Evolutionary conservation across 2,888 invertebrate species (phyloP), one percentile per base, ranked within the genome.

Genomic region (Apodemia zela): DNA sequence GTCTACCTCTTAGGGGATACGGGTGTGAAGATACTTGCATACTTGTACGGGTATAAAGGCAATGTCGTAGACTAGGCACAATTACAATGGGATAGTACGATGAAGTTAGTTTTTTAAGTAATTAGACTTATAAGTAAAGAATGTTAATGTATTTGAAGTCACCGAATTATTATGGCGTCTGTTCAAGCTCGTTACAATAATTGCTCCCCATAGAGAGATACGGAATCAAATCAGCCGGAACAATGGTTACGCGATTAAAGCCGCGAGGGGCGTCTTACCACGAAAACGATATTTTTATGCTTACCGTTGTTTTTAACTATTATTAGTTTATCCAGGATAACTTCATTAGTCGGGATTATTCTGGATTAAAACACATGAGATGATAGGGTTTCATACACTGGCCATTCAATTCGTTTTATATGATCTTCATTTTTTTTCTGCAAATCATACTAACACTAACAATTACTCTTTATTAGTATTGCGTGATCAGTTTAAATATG

Each of bases 201-300:
- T 84, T 83, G 82, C 80, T 76, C 80, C 77, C 82, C 82, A 82
- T 83, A 84, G 79, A 88, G 84, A 87, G 87, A 90, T 89, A 90
- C 82, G 84, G 81, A 85, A 90, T 91, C 89, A 89, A 91, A 91
- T 92, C 90, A 91, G 78, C 71, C 76, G 77, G 77, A 87, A 92
- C 90, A 92, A 91, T 88, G 81, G 82, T 69, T 71, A 68, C 72
- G 81, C 87, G 88, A 89, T 90, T 89, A 90, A 81, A 84, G 77
- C 78, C 76, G 77, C 74, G 78, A 81, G 84, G 87, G 85, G 74
- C 73, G 76, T 80, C 81, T 81, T 81, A 71, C 64, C 61, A 29
- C 38, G 33, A 60, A 60, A 6, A 47, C 15, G 13, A 60, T 47
- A 63, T 69, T 71, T 67, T 66, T 63, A 59, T 66, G 61, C 66